phyloP scores from a whole-genome alignment of 2,888 invertebrate species.

The Nomada goodeniana region DNA sequence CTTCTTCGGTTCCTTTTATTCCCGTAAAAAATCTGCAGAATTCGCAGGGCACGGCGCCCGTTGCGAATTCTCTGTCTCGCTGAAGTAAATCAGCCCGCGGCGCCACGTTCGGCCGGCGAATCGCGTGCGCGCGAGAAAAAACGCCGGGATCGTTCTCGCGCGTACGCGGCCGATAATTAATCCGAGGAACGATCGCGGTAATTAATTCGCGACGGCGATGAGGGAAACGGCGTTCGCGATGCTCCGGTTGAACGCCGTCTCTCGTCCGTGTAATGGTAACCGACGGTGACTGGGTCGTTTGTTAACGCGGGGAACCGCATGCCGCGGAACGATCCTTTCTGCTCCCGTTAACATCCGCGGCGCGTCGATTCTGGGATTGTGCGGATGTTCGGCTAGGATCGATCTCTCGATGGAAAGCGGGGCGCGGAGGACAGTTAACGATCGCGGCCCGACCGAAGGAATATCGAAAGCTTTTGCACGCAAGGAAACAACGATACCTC shows the following conservation, averaged over 20 bases:
- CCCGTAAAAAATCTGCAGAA: not conserved
- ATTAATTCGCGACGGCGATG: conserved; percentile 63
- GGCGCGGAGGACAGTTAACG: no score
- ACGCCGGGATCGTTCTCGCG: conserved; percentile 22
- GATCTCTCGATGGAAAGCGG: conserved; percentile 15
- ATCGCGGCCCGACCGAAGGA: no score
- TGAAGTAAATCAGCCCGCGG: conserved; percentile 27
- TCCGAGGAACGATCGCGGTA: conserved; percentile 50
- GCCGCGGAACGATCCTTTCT: conserved; percentile 65
- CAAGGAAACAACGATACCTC: no score
- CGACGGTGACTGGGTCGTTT: conserved; percentile 55
- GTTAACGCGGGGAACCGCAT: conserved; percentile 55
- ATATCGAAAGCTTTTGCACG: no score
- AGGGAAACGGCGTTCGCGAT: conserved; percentile 59
- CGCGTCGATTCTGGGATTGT: conserved; percentile 32
- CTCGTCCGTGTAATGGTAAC: conserved; percentile 51
- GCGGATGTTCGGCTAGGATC: conserved; percentile 30
- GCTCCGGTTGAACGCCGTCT: conserved; percentile 62
- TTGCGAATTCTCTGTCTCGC: not conserved
- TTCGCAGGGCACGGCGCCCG: not conserved
- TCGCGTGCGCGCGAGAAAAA: conserved; percentile 48
- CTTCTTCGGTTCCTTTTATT: no score
- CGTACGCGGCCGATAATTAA: conserved; percentile 39
- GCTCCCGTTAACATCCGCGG: conserved; percentile 68
- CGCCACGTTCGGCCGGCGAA: conserved; percentile 29